A percentile compares a stretch with the other conserved stretches of the same genome.
Conservation (phyloP, 2,888 invertebrate species). For the Pedicia rivosa region DNA sequence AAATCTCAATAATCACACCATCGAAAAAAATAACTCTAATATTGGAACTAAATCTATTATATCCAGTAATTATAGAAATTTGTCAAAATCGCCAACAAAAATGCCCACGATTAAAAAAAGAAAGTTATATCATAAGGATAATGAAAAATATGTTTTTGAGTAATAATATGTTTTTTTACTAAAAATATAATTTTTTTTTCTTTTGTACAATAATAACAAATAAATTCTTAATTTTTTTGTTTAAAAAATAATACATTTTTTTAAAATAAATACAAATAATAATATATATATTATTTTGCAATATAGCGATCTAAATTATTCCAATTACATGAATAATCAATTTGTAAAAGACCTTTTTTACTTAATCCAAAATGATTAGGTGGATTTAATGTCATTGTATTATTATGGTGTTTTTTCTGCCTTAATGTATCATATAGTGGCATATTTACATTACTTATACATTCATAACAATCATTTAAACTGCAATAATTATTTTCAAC, state of each 20-base stretch:
- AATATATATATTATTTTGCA: conserved; percentile 23
- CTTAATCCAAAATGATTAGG: conserved; percentile 50
- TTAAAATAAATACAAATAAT: neutral
- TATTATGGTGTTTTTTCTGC: neutral
- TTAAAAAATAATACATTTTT: conserved; percentile 2
- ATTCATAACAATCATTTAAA: conserved; percentile 12
- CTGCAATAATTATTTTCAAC: conserved; percentile 12
- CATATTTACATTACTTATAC: conserved; percentile 9
- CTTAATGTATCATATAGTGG: conserved; percentile 10
- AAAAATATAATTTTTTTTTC: too few relatives aligned
- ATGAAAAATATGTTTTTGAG: too few relatives aligned
- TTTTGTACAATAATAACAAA: too few relatives aligned
- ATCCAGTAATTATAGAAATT: too few relatives aligned
- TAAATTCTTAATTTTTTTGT: too few relatives aligned
- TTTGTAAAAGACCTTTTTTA: conserved; percentile 62
- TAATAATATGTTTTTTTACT: too few relatives aligned
- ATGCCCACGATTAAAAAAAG: too few relatives aligned
- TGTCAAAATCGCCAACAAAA: too few relatives aligned
- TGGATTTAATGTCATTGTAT: neutral
- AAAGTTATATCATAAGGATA: too few relatives aligned
- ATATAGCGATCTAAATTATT: conserved; percentile 63
- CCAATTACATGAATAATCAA: conserved; percentile 72
- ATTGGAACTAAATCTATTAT: too few relatives aligned
- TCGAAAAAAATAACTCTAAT: too few relatives aligned
- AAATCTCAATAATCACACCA: too few relatives aligned